A percentile compares a stretch with the other conserved stretches of the same genome.
These are phyloP conservation scores for Itoplectis maculator DNA, from an alignment of 2,888 invertebrate species.

Conservation along the genomic window DNA sequence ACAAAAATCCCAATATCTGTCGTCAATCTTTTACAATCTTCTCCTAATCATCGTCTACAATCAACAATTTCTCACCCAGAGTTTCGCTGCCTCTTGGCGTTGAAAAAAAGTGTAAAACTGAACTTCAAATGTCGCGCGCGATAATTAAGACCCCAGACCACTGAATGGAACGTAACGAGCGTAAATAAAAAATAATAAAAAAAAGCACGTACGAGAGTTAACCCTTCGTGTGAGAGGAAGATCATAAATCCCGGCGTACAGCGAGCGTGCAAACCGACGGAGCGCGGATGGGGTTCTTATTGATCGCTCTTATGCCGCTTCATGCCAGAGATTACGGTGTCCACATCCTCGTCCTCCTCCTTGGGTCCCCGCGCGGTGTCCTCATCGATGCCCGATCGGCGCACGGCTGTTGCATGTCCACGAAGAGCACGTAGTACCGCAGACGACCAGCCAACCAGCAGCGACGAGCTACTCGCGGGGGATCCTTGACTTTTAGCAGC, in stretches of 20 bases:
- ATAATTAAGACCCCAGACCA: not conserved
- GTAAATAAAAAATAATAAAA: not conserved
- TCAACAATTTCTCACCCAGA: no score
- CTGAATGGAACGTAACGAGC: not conserved
- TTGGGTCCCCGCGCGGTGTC: not conserved
- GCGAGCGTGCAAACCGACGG: constrained; percentile 7
- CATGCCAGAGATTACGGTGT: constrained; percentile 7
- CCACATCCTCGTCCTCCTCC: constrained; percentile 8
- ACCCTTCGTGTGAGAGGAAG: constrained; percentile 7
- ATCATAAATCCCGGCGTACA: constrained; percentile 27
- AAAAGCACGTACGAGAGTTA: not conserved
- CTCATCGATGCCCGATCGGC: not conserved
- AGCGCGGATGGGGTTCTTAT: not conserved
- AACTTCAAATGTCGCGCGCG: not conserved
- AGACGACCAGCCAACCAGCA: no score
- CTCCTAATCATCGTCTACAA: no score
- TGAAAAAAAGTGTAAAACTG: no score
- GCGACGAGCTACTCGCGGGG: constrained; percentile 54
- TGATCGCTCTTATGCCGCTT: constrained; percentile 8
- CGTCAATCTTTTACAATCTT: no score
- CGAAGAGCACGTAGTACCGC: constrained; percentile 65
- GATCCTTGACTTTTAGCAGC: constrained; percentile 80
- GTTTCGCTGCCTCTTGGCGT: no score
- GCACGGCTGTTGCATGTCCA: constrained; percentile 51
- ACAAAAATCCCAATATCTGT: no score